Conservation (phyloP, 2,888 invertebrate species). For the Zaprionus lineosus region DNA sequence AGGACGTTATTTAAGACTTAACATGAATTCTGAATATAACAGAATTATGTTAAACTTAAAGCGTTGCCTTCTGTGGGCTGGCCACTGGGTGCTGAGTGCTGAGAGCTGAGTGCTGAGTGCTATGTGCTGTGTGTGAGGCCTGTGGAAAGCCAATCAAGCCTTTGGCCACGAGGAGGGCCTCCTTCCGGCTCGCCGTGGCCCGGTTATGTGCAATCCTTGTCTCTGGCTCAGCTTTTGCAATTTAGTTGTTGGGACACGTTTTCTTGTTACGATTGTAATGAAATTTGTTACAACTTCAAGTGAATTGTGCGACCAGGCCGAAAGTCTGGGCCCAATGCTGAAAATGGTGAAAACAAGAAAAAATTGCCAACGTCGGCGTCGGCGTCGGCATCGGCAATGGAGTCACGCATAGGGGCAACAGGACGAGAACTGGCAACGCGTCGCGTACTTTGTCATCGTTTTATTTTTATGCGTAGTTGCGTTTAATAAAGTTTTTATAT, state of each 20-base stretch:
- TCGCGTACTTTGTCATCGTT: conserved; percentile 76
- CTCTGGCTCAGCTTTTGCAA: conserved; percentile 59
- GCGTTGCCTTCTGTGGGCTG: background rate
- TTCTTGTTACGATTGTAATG: conserved; percentile 77
- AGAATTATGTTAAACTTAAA: conserved; percentile 28
- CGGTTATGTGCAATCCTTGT: conserved; percentile 52
- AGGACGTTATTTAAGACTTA: conserved; percentile 9
- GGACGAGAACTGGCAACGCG: conserved; percentile 39
- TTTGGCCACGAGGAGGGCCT: conserved; percentile 20
- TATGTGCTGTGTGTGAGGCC: background rate
- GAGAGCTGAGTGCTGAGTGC: no score
- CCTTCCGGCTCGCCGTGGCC: conserved; percentile 21
- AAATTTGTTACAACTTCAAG: conserved; percentile 74
- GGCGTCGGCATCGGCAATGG: conserved; percentile 35
- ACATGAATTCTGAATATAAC: background rate
- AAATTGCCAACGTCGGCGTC: conserved; percentile 41
- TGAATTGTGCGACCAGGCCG: conserved; percentile 57
- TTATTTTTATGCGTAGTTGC: conserved; percentile 76
- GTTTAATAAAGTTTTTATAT: conserved; percentile 76
- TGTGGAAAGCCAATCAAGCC: conserved; percentile 65
- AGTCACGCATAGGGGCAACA: conserved; percentile 51
- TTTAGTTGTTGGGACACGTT: conserved; percentile 76
- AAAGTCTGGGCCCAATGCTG: background rate
- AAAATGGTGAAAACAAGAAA: conserved; percentile 5
- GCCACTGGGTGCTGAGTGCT: no score